Evolutionary conservation across 2,797 vertebrate species (phyloP).

Genomic region (Dromococcyx pavoninus): DNA sequence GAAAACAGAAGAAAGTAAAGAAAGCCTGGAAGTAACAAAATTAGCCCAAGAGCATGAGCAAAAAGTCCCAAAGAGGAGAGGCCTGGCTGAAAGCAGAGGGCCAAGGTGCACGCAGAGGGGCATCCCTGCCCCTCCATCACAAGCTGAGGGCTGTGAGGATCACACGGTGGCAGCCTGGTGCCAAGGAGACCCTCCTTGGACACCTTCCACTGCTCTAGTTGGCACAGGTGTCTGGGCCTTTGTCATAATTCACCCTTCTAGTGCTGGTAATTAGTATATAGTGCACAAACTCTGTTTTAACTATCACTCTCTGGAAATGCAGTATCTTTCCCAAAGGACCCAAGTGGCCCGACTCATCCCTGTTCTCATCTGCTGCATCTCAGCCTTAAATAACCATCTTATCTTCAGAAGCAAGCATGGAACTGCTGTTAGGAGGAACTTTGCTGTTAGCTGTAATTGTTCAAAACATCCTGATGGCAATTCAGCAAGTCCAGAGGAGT

Average conservation of each 20-base stretch:
- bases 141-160: not conserved
- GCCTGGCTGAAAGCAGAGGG: not conserved
- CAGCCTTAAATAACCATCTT: fast-evolving
- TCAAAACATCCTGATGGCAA: not conserved
- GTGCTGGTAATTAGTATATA: not conserved
- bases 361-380: not conserved
- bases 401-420: not conserved
- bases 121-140: fast-evolving
- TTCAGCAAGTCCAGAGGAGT: fast-evolving
- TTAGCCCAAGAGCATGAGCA: fast-evolving
- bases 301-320: fast-evolving
- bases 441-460: fast-evolving
- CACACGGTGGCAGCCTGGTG: fast-evolving
- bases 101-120: fast-evolving
- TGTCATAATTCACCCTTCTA: not conserved
- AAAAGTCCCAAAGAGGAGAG: fast-evolving
- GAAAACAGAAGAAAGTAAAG: not conserved
- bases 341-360: fast-evolving
- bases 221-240: not conserved
- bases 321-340: not conserved
- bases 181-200: not conserved
- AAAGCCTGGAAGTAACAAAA: not conserved
- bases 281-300: not conserved
- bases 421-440: not conserved
- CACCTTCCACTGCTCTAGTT: fast-evolving